Evolutionary conservation across 2,113 vertebrate species (phyloP).

Genomic region (Picathartes gymnocephalus): DNA sequence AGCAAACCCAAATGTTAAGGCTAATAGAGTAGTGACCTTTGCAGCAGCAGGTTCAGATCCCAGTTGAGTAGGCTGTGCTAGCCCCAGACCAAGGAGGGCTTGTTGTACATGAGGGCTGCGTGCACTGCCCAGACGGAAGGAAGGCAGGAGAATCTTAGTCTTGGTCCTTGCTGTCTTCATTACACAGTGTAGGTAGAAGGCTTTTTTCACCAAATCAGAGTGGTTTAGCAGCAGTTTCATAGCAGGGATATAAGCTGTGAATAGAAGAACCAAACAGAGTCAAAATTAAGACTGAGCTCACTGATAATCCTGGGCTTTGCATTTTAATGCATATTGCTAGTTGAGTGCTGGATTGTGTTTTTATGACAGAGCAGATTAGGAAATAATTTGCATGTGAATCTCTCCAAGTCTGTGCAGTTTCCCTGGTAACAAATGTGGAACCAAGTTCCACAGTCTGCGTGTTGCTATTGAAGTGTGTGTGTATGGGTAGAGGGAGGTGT

Average conservation of each 20-base stretch:
- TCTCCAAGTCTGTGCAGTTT: conserved; percentile 20
- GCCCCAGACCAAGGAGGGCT: neutral
- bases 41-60: neutral
- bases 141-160: neutral
- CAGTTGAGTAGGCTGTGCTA: rapidly evolving
- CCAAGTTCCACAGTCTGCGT: neutral
- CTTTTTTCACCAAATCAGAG: neutral
- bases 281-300: neutral
- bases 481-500: neutral
- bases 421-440: conserved; percentile 41
- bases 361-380: conserved; percentile 28
- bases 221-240: neutral
- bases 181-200: neutral
- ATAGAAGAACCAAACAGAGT: neutral
- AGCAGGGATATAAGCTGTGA: neutral
- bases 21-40: neutral
- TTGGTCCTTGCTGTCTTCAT: neutral
- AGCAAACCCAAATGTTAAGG: neutral
- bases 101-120: rapidly evolving
- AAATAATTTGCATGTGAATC: conserved; percentile 40
- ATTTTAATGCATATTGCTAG: conserved; percentile 16
- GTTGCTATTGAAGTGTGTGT: neutral
- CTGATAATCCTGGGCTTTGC: conserved; percentile 27
- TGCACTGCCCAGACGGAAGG: neutral
- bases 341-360: conserved; percentile 31